phyloP scores from a whole-genome alignment of 2,888 invertebrate species.

The Athalia cordata region DNA sequence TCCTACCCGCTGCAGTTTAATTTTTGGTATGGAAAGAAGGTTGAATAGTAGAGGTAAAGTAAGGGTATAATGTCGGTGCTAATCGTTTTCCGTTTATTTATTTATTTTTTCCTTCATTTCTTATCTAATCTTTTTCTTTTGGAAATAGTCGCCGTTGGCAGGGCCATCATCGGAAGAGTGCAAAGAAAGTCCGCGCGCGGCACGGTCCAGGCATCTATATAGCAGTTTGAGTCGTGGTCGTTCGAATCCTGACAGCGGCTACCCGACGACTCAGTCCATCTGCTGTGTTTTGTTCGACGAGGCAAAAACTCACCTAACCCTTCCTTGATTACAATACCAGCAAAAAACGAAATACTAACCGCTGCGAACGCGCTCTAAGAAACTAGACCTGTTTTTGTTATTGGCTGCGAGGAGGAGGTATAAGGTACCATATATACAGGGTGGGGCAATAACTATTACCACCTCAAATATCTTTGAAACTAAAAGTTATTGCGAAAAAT shows the following conservation, averaged over 20 bases:
- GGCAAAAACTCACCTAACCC: constrained; percentile 73
- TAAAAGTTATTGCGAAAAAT: too few species aligned
- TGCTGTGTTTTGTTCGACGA: constrained; percentile 70
- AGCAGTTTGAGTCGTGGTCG: neutral
- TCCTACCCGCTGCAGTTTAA: too few species aligned
- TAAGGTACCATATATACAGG: too few species aligned
- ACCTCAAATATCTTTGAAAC: too few species aligned
- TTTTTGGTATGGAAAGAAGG: too few species aligned
- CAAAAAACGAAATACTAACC: constrained; percentile 74
- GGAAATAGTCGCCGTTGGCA: neutral
- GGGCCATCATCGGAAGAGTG: neutral
- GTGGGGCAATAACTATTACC: too few species aligned
- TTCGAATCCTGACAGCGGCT: constrained; percentile 44
- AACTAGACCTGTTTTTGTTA: constrained; percentile 73
- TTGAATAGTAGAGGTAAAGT: too few species aligned
- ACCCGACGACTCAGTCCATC: constrained; percentile 72
- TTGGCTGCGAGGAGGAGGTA: constrained; percentile 35
- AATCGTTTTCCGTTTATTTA: too few species aligned
- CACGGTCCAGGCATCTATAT: constrained; percentile 16
- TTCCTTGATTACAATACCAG: constrained; percentile 74
- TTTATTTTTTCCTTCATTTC: too few species aligned
- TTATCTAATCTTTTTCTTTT: neutral
- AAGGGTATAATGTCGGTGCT: too few species aligned
- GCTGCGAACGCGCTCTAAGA: constrained; percentile 71
- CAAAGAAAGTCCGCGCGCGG: constrained; percentile 13